A percentile compares a stretch with the other conserved stretches of the same genome.
Evolutionary conservation across 2,797 vertebrate genomes (phyloP).

Genomic region (Takifugu ocellatus): DNA sequence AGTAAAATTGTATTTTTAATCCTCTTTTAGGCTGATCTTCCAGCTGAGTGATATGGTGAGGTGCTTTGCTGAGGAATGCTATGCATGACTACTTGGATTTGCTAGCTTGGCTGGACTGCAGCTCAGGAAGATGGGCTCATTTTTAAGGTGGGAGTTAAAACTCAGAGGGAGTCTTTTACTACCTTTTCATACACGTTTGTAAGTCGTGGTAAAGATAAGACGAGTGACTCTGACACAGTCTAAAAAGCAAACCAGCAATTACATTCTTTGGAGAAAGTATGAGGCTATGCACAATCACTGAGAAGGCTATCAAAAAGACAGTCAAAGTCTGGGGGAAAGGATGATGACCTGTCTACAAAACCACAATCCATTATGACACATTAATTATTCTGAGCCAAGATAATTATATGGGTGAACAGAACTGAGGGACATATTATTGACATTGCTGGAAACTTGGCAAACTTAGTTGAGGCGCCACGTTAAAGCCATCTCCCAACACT

Average conservation of each 20-base stretch:
- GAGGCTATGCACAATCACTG: not conserved
- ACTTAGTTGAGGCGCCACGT: slow-evolving; percentile 62
- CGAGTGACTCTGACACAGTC: not conserved
- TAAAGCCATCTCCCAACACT: slow-evolving; percentile 37
- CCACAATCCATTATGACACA: not conserved
- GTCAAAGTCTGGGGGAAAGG: slow-evolving; percentile 1
- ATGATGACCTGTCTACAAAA: not conserved
- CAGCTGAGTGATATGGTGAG: slow-evolving; percentile 50
- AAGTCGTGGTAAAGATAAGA: too few species aligned
- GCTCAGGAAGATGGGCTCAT: slow-evolving; percentile 17
- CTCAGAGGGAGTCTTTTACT: not conserved
- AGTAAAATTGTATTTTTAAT: slow-evolving; percentile 24
- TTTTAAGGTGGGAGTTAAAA: not conserved
- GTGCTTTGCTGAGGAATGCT: slow-evolving; percentile 64
- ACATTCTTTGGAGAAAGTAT: slow-evolving; percentile 14
- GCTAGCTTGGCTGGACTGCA: slow-evolving; percentile 22
- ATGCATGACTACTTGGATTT: slow-evolving; percentile 72
- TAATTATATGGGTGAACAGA: accelerated
- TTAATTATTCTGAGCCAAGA: not conserved
- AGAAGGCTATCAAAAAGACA: slow-evolving; percentile 2
- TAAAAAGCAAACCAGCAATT: slow-evolving; percentile 17
- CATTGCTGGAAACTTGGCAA: slow-evolving; percentile 37
- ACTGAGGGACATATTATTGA: slow-evolving; percentile 14
- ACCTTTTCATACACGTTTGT: not conserved
- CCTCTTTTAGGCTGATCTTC: slow-evolving; percentile 42